Percentiles rank a stretch among this genome's conserved stretches.
phyloP scores from a whole-genome alignment of 2,113 vertebrate genomes.

The Semnornis frantzii region DNA sequence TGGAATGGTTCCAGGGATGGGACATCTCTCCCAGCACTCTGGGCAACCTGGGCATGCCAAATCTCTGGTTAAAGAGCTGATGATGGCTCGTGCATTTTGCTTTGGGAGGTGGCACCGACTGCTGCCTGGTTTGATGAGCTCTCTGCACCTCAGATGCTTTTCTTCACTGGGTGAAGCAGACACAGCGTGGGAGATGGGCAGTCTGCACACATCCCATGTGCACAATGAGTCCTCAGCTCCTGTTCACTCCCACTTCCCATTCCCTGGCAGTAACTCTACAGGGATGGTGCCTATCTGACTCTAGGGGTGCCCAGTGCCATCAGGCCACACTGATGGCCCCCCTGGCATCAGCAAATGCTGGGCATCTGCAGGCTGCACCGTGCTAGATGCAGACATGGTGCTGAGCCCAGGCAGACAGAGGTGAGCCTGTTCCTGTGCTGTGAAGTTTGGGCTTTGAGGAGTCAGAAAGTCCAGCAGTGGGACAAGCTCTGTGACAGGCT shows the following conservation, averaged over 20 bases:
- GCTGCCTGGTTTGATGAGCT: not conserved
- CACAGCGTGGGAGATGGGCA: fast-evolving
- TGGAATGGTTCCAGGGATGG: not conserved
- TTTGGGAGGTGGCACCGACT: not conserved
- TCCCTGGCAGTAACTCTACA: not conserved
- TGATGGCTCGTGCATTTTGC: not conserved
- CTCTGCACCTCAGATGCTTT: not conserved
- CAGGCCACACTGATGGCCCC: fast-evolving
- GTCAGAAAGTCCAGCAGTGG: not conserved
- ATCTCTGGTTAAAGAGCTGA: not conserved
- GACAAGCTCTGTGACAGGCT: not conserved
- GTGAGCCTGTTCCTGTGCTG: not conserved
- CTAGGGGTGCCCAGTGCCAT: not conserved
- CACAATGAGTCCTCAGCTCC: fast-evolving
- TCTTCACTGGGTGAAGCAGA: not conserved
- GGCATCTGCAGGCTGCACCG: not conserved
- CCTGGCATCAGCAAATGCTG: fast-evolving
- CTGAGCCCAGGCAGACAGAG: not conserved
- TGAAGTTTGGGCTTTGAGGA: fast-evolving
- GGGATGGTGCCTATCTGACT: fast-evolving
- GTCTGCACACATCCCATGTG: not conserved
- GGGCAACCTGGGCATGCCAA: not conserved
- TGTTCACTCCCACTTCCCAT: fast-evolving
- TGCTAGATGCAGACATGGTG: fast-evolving
- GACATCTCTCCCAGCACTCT: not conserved